Conservation (phyloP, 2,888 invertebrate genomes). For the Iselma pallidipennis region DNA sequence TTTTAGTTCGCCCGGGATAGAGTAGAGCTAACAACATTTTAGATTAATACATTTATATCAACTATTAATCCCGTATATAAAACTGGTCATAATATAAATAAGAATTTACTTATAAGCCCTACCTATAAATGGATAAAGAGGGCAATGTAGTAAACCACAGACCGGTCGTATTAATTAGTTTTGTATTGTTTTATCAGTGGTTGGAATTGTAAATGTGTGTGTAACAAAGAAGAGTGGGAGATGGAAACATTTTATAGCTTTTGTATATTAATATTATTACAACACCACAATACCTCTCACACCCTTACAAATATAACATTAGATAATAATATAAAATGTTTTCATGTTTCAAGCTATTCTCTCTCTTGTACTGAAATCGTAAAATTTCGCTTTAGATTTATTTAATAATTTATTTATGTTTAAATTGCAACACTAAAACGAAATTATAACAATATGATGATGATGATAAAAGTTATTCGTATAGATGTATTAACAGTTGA, state of each 20-base stretch:
- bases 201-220: background rate
- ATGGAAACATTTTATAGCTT: background rate
- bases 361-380: background rate
- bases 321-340: background rate
- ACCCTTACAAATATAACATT: background rate
- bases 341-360: background rate
- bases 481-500: slow-evolving; percentile 1
- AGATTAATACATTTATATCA: slow-evolving; percentile 2
- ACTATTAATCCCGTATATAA: background rate
- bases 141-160: slow-evolving; percentile 35
- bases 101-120: background rate
- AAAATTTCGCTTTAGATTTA: background rate
- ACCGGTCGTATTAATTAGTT: slow-evolving; percentile 26
- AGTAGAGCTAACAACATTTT: background rate
- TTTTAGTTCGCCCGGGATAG: background rate
- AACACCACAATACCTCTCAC: slow-evolving; percentile 1
- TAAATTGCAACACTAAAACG: background rate
- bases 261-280: slow-evolving; percentile 3
- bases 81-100: background rate
- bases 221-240: background rate
- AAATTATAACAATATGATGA: background rate
- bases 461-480: background rate
- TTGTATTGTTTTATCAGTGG: slow-evolving; percentile 25
- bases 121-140: background rate
- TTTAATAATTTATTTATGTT: background rate